These are phyloP conservation scores for Trissolcus basalis DNA, from an alignment of 1,140 invertebrate species.

Conservation along the genomic window DNA sequence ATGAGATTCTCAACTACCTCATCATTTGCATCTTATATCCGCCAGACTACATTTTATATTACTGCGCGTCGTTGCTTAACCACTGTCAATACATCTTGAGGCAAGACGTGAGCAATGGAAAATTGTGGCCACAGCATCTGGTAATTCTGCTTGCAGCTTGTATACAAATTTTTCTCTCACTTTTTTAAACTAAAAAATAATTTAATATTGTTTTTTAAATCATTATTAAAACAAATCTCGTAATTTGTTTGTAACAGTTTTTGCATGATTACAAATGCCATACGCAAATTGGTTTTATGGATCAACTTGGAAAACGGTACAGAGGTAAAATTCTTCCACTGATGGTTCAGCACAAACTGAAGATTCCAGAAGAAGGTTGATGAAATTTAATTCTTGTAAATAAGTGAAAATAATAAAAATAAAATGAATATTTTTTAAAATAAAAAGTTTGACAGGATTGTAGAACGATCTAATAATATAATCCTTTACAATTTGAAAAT, in stretches of 20 bases:
- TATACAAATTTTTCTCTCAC: no score
- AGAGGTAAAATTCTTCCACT: conserved; percentile 70
- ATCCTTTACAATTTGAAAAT: no score
- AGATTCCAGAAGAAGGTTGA: conserved; percentile 24
- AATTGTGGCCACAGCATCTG: conserved; percentile 71
- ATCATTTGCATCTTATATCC: conserved; percentile 70
- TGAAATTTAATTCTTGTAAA: not conserved
- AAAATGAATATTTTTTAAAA: conserved; percentile 6
- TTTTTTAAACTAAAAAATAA: no score
- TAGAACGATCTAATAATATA: no score
- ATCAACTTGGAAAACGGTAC: conserved; percentile 70
- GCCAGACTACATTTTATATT: conserved; percentile 72
- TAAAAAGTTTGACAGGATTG: no score
- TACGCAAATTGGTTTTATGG: conserved; percentile 70
- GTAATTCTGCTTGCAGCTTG: no score
- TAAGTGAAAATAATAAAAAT: not conserved
- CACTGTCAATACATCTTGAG: conserved; percentile 64
- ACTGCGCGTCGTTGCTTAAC: conserved; percentile 69
- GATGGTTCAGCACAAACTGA: conserved; percentile 62
- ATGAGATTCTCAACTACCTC: conserved; percentile 71
- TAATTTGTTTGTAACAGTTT: conserved; percentile 48
- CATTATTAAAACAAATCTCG: not conserved
- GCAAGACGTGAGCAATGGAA: conserved; percentile 63
- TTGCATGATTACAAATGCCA: conserved; percentile 68
- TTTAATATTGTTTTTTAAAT: conserved; percentile 7